phyloP scores from a whole-genome alignment of 2,113 vertebrate species.

The Neomonachus schauinslandi region DNA sequence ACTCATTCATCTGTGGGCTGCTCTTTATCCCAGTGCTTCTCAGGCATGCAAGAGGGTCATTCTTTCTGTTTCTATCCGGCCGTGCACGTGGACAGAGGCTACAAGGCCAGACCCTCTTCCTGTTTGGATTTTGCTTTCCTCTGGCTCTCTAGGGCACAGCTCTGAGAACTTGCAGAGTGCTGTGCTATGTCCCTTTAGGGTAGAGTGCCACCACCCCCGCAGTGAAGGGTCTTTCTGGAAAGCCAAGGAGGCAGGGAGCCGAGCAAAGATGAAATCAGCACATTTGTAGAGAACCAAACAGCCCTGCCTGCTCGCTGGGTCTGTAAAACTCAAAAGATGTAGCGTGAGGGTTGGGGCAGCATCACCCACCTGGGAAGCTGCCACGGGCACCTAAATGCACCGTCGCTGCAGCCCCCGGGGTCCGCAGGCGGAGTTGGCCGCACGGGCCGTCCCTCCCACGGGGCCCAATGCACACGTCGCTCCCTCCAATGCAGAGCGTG shows the following conservation, averaged over 20 bases:
- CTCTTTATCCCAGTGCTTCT: neutral
- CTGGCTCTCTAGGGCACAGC: neutral
- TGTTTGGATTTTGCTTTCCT: neutral
- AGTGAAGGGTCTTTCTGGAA: neutral
- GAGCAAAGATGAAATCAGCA: neutral
- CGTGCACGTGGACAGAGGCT: neutral
- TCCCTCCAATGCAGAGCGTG: neutral
- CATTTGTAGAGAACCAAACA: neutral
- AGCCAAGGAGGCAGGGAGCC: neutral
- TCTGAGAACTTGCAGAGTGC: neutral
- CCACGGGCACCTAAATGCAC: neutral
- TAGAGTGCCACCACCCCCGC: neutral
- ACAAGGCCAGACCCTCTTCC: slow-evolving; percentile 5
- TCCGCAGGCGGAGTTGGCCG: neutral
- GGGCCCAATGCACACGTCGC: neutral
- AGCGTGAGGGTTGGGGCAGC: neutral
- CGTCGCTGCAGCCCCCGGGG: neutral
- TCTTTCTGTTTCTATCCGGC: neutral
- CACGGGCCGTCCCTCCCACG: neutral
- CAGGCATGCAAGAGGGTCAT: neutral
- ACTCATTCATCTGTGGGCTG: neutral
- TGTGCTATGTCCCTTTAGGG: neutral
- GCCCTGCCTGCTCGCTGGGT: neutral
- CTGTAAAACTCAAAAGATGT: neutral
- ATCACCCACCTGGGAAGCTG: neutral